Percentiles rank a stretch among this genome's conserved stretches.
Evolutionary conservation across 2,797 vertebrate species (phyloP).

Genomic region (Micrastur ruficollis): DNA sequence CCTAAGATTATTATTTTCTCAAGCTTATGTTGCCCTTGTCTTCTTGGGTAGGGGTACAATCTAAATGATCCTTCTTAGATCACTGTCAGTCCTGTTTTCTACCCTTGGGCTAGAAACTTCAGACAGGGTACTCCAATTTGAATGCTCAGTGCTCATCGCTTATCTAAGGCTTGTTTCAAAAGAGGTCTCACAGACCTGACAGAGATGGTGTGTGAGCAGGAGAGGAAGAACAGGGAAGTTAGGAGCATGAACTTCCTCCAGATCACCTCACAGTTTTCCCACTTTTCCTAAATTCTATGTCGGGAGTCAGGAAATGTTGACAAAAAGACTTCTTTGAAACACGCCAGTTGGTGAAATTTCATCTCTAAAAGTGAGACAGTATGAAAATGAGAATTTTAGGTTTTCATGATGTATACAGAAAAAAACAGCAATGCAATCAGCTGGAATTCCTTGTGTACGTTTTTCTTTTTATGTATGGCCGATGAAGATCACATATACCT

Average conservation of each 20-base stretch:
- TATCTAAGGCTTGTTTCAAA: conserved; percentile 41
- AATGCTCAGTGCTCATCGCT: background rate
- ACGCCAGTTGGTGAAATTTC: background rate
- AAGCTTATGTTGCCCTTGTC: background rate
- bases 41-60: conserved; percentile 14
- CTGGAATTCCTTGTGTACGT: background rate
- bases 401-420: background rate
- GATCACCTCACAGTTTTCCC: background rate
- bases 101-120: conserved; percentile 31
- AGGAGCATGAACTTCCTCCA: background rate
- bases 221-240: background rate
- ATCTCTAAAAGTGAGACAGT: background rate
- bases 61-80: background rate
- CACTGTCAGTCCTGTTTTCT: conserved; percentile 24
- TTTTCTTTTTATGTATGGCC: background rate
- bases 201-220: background rate
- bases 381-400: background rate
- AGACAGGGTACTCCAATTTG: background rate
- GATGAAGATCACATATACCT: background rate
- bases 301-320: background rate
- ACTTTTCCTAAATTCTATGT: background rate
- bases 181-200: background rate
- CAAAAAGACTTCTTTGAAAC: background rate
- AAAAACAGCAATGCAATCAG: background rate
- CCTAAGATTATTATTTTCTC: conserved; percentile 3